Percentiles rank a stretch among this genome's conserved stretches.
Conservation (phyloP, 2,888 invertebrate genomes). For the Holacanthella duospinosa region DNA sequence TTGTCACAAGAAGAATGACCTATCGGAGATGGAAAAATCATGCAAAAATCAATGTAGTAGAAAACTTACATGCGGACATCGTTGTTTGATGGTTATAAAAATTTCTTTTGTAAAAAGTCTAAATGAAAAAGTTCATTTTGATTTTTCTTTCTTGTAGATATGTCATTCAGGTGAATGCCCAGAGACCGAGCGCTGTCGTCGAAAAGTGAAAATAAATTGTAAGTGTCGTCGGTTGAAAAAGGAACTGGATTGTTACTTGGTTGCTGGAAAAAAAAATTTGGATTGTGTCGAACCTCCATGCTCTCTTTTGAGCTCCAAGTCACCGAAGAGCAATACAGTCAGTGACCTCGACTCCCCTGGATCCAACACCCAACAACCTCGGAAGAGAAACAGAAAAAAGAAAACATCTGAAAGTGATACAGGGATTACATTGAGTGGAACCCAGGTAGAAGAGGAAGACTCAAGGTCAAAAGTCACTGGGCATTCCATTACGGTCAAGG, state of each 20-base stretch:
- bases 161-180: conserved; percentile 67
- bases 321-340: too few species aligned
- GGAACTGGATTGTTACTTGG: conserved; percentile 43
- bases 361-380: not conserved
- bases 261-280: conserved; percentile 23
- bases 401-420: conserved; percentile 31
- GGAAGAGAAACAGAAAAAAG: conserved; percentile 28
- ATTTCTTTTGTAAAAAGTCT: too few species aligned
- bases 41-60: conserved; percentile 82
- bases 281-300: conserved; percentile 28
- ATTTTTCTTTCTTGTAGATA: conserved; percentile 32
- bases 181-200: conserved; percentile 57
- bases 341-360: not conserved
- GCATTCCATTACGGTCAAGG: too few species aligned
- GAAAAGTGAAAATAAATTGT: conserved; percentile 68
- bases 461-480: not conserved
- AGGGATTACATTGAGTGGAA: too few species aligned
- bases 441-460: not conserved
- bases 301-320: not conserved
- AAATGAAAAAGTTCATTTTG: too few species aligned
- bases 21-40: conserved; percentile 43
- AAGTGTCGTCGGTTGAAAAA: conserved; percentile 64
- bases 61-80: conserved; percentile 73
- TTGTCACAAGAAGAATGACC: conserved; percentile 55
- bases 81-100: conserved; percentile 50